Conservation (phyloP, 2,888 invertebrate genomes). For the Bellardia pandia region DNA sequence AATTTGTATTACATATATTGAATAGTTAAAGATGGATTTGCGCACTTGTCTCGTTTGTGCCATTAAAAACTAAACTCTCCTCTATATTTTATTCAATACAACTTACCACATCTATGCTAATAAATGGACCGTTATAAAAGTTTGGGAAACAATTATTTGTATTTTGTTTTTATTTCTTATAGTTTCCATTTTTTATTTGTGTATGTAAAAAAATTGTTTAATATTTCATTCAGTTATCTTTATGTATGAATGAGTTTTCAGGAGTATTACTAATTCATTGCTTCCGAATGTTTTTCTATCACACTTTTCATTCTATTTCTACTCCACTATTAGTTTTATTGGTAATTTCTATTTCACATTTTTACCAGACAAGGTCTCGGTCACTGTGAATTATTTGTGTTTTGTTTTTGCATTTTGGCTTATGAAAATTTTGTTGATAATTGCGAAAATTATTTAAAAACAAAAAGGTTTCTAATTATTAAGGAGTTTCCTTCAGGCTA, state of each 20-base stretch:
- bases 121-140: not conserved
- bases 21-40: too few relatives aligned
- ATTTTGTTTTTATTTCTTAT: not conserved
- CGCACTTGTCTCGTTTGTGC: too few relatives aligned
- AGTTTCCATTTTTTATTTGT: not conserved
- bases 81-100: too few relatives aligned
- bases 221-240: not conserved
- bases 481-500: too few relatives aligned
- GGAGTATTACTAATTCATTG: not conserved
- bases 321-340: constrained; percentile 18
- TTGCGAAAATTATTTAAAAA: constrained; percentile 25
- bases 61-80: too few relatives aligned
- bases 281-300: constrained; percentile 14
- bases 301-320: constrained; percentile 25
- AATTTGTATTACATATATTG: too few relatives aligned
- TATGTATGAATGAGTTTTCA: not conserved
- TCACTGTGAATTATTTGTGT: constrained; percentile 73
- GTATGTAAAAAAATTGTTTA: not conserved
- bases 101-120: too few relatives aligned
- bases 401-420: constrained; percentile 20
- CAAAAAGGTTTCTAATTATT: too few relatives aligned
- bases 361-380: constrained; percentile 78
- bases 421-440: constrained; percentile 32
- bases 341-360: constrained; percentile 37
- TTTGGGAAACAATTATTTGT: not conserved